Evolutionary conservation across 2,113 vertebrate species (phyloP).

Genomic region (Tetrax tetrax): DNA sequence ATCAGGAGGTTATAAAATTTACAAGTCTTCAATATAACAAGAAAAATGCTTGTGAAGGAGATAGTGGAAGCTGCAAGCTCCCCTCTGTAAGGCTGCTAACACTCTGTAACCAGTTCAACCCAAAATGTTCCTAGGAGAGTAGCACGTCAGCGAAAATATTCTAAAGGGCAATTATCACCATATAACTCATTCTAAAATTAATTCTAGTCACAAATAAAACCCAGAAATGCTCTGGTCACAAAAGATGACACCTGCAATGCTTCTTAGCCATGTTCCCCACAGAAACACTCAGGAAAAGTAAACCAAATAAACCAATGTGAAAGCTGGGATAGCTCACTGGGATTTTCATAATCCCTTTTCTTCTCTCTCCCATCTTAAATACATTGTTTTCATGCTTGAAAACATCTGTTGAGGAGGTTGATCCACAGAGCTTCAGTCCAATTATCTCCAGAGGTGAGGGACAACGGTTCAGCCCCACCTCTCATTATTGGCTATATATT

Average conservation of each 20-base stretch:
- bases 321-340: background rate
- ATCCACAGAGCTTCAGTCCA: background rate
- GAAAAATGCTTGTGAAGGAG: background rate
- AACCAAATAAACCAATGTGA: constrained; percentile 1
- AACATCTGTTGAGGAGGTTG: background rate
- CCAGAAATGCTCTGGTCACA: background rate
- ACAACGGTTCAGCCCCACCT: background rate
- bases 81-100: background rate
- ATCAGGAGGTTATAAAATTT: background rate
- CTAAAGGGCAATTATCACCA: background rate
- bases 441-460: background rate
- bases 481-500: background rate
- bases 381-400: background rate
- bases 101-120: background rate
- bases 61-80: background rate
- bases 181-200: background rate
- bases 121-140: background rate
- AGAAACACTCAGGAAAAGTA: background rate
- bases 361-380: background rate
- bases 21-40: background rate
- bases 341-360: constrained; percentile 4
- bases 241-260: background rate
- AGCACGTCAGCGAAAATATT: background rate
- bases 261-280: background rate
- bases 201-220: background rate